Conservation (phyloP, 2,113 vertebrate species). For the Hemichromis elongatus region DNA sequence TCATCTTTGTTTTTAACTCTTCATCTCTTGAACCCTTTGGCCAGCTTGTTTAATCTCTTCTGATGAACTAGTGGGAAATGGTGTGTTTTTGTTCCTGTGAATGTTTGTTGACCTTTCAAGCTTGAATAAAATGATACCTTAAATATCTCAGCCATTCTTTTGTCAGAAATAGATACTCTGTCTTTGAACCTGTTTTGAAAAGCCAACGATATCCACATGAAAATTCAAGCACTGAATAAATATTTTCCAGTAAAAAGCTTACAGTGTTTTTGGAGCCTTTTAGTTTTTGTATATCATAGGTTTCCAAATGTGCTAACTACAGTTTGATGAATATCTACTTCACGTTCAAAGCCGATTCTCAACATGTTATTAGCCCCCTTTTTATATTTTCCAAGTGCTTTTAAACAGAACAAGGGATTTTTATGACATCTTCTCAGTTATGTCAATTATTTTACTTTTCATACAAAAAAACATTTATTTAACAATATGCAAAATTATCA, state of each 20-base stretch:
- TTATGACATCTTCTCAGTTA: neutral
- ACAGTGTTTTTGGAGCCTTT: neutral
- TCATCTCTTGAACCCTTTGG: neutral
- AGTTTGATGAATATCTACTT: neutral
- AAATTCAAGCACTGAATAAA: neutral
- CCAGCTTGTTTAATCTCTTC: neutral
- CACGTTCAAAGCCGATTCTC: neutral
- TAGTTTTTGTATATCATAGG: neutral
- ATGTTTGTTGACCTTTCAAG: slow-evolving; percentile 6
- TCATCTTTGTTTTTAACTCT: neutral
- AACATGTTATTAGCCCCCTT: neutral
- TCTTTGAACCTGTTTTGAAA: slow-evolving; percentile 42
- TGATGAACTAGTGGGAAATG: slow-evolving; percentile 7
- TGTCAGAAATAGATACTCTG: slow-evolving; percentile 12
- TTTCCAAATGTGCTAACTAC: neutral
- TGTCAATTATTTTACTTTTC: neutral
- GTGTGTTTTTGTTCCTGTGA: slow-evolving; percentile 1
- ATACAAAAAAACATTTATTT: neutral
- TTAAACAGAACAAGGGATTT: neutral
- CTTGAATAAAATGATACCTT: slow-evolving; percentile 25
- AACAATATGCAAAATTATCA: neutral
- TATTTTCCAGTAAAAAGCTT: neutral
- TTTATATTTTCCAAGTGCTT: neutral
- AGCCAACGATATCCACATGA: neutral
- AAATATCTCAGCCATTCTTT: slow-evolving; percentile 17